Conservation (phyloP, 2,113 vertebrate species). For the Narcine bancroftii region DNA sequence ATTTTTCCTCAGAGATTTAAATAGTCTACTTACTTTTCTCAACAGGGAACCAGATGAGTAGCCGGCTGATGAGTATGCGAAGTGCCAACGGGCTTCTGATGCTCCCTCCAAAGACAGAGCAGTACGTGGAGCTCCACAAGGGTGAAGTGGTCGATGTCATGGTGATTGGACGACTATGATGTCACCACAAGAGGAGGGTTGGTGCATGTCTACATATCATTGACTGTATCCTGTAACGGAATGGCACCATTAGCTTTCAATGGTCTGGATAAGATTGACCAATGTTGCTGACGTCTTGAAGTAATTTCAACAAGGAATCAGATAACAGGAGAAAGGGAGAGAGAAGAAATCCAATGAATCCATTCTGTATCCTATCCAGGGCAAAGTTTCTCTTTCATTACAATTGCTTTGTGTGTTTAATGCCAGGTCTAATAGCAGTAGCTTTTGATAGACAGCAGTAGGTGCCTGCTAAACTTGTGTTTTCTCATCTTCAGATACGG, state of each 20-base stretch:
- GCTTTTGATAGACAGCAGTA: constrained; percentile 99
- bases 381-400: constrained; percentile 97
- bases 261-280: constrained; percentile 96
- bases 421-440: constrained; percentile 99
- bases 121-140: constrained; percentile 99
- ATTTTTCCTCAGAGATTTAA: not conserved
- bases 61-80: constrained; percentile 98
- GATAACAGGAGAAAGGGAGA: constrained; percentile 51
- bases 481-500: constrained; percentile 91
- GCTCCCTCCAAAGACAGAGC: constrained; percentile 99
- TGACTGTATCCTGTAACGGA: constrained; percentile 99
- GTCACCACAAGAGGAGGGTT: constrained; percentile 70
- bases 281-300: constrained; percentile 99
- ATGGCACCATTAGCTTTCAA: constrained; percentile 99
- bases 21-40: constrained; percentile 12
- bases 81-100: constrained; percentile 98
- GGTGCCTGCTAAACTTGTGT: constrained; percentile 97
- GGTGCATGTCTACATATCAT: constrained; percentile 99
- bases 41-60: constrained; percentile 98
- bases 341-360: constrained; percentile 85
- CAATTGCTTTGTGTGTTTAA: constrained; percentile 99
- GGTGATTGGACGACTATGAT: constrained; percentile 99
- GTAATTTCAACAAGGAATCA: constrained; percentile 86
- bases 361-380: constrained; percentile 99
- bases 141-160: constrained; percentile 98